A percentile compares a stretch with the other conserved stretches of the same genome.
Conservation (phyloP, 2,888 invertebrate genomes). For the Orthosia incerta region DNA sequence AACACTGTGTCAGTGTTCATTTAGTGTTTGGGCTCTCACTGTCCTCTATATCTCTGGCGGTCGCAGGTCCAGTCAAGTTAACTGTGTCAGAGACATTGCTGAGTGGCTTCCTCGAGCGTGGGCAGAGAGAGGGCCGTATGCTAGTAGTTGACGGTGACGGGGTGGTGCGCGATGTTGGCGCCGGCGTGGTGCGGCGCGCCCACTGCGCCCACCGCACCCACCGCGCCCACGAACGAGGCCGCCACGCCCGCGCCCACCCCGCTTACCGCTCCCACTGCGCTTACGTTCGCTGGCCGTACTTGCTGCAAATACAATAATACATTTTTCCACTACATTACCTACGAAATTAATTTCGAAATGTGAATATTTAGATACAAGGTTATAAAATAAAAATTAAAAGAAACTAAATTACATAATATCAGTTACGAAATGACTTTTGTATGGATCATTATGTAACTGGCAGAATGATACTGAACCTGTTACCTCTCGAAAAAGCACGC, state of each 20-base stretch:
- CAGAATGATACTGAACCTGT: no score
- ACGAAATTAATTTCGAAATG: no score
- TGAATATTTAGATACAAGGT: no score
- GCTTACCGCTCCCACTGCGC: slow-evolving; percentile 64
- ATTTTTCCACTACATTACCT: no score
- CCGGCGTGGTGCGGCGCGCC: slow-evolving; percentile 78
- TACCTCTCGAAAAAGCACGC: no score
- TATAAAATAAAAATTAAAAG: no score
- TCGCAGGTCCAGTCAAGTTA: slow-evolving; percentile 1
- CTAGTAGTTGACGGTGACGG: slow-evolving; percentile 89
- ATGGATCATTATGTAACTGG: no score
- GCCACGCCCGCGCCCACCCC: slow-evolving; percentile 65
- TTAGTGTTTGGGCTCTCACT: slow-evolving; percentile 52
- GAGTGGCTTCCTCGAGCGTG: slow-evolving; percentile 51
- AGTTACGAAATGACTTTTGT: no score
- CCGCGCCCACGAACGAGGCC: slow-evolving; percentile 75
- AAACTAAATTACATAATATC: no score
- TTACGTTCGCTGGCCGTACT: slow-evolving; percentile 73
- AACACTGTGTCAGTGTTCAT: slow-evolving; percentile 35
- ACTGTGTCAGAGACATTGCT: slow-evolving; percentile 49
- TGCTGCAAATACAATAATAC: slow-evolving; percentile 70
- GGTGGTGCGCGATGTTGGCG: slow-evolving; percentile 83
- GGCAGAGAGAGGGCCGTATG: slow-evolving; percentile 65
- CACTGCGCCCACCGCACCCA: slow-evolving; percentile 69
- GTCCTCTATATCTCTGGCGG: slow-evolving; percentile 34